Evolutionary conservation across 2,797 vertebrate species (phyloP).

Genomic region (Crypturellus tataupa): DNA sequence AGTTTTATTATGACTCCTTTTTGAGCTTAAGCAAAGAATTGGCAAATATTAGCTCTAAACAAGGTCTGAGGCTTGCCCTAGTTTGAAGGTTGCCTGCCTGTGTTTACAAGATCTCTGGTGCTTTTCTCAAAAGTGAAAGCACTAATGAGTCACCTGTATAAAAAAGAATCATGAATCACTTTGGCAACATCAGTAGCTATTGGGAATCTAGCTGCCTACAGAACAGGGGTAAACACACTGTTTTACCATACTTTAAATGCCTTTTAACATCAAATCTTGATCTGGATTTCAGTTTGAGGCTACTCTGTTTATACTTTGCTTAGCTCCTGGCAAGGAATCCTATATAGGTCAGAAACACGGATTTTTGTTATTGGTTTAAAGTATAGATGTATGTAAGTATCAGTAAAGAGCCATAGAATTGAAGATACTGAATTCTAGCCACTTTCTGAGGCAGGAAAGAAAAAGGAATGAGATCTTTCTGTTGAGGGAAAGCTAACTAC

Average conservation of each 20-base stretch:
- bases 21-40: neutral
- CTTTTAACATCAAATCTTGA: neutral
- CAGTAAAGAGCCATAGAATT: neutral
- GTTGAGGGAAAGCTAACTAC: neutral
- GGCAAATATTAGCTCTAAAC: conserved; percentile 18
- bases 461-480: neutral
- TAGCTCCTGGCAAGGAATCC: neutral
- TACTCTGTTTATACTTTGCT: neutral
- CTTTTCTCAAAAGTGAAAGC: conserved; percentile 51
- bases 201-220: neutral
- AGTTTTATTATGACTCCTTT: neutral
- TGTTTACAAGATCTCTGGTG: conserved; percentile 15
- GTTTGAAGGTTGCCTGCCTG: neutral
- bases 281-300: neutral
- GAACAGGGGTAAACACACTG: neutral
- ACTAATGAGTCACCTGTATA: conserved; percentile 54
- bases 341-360: neutral
- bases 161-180: conserved; percentile 41
- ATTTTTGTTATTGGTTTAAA: neutral
- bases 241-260: neutral
- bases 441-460: neutral
- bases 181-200: neutral
- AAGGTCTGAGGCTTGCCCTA: conserved; percentile 13
- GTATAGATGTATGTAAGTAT: rapidly evolving
- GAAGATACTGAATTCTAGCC: neutral